These are phyloP conservation scores for Syrphus vitripennis DNA, from an alignment of 2,888 invertebrate genomes.

Conservation along the genomic window DNA sequence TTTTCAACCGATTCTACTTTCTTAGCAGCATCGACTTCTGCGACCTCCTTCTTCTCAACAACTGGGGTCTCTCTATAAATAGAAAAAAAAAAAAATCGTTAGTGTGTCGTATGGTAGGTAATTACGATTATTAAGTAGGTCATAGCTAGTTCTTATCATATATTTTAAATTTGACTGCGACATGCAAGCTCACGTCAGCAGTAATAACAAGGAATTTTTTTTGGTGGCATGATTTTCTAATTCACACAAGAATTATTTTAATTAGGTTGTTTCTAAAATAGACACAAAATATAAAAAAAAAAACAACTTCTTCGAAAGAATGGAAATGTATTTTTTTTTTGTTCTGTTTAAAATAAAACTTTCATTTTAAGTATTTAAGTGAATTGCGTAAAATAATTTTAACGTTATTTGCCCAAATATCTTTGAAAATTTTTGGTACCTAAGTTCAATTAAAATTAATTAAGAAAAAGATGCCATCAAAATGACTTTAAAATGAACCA, in stretches of 20 bases:
- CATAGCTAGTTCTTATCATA: not conserved
- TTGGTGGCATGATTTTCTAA: not conserved
- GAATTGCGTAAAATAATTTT: no score
- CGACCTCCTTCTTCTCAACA: conserved; percentile 80
- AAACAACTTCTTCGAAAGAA: no score
- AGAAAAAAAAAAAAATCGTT: conserved; percentile 1
- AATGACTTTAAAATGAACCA: no score
- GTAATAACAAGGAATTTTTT: not conserved
- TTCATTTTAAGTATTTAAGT: no score
- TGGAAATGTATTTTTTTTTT: no score
- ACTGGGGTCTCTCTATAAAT: conserved; percentile 78
- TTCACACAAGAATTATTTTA: not conserved
- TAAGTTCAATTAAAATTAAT: no score
- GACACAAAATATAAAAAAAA: no score
- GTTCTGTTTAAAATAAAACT: no score
- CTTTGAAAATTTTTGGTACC: no score
- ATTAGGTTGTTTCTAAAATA: not conserved
- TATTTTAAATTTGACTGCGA: not conserved
- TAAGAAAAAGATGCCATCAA: no score
- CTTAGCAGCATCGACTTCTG: conserved; percentile 78
- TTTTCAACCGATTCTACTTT: conserved; percentile 76
- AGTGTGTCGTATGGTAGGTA: not conserved
- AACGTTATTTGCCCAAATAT: no score
- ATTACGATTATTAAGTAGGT: not conserved
- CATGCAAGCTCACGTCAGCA: not conserved